phyloP scores from a whole-genome alignment of 2,797 vertebrate species.

The Sebastes diaconus region DNA sequence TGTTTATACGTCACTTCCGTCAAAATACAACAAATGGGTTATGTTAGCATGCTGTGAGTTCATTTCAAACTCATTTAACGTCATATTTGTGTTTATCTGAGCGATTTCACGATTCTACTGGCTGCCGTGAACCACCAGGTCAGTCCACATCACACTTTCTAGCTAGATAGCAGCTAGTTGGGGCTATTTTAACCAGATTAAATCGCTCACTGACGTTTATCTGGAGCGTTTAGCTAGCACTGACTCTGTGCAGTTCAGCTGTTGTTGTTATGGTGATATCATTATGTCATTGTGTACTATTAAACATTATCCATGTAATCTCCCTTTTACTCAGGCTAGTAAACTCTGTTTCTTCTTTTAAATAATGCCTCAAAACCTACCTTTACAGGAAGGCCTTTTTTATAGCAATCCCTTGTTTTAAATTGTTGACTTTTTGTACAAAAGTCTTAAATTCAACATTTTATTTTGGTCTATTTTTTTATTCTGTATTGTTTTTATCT shows the following conservation, averaged over 20 bases:
- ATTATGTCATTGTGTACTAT: too few relatives aligned
- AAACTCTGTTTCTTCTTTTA: too few relatives aligned
- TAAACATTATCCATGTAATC: too few relatives aligned
- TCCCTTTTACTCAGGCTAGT: too few relatives aligned
- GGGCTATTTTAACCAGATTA: neutral
- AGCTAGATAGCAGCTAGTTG: rapidly evolving
- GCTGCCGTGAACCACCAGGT: constrained; percentile 25
- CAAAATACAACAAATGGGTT: constrained; percentile 44
- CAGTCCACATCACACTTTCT: neutral
- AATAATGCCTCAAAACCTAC: too few relatives aligned
- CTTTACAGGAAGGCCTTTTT: too few relatives aligned
- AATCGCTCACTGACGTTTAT: neutral
- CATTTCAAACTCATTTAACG: neutral
- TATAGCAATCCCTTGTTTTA: too few relatives aligned
- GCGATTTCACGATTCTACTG: neutral
- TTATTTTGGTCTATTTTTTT: too few relatives aligned
- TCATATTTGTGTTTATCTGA: neutral
- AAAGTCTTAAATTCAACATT: too few relatives aligned
- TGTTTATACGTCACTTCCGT: constrained; percentile 41
- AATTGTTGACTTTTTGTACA: too few relatives aligned
- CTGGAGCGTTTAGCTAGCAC: neutral
- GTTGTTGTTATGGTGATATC: too few relatives aligned
- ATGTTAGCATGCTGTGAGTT: neutral
- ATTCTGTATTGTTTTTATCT: too few relatives aligned
- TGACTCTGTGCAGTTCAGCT: neutral